Percentiles rank a stretch among this genome's conserved stretches.
Evolutionary conservation across 2,888 invertebrate species (phyloP).

Genomic region (Dioctria rufipes): DNA sequence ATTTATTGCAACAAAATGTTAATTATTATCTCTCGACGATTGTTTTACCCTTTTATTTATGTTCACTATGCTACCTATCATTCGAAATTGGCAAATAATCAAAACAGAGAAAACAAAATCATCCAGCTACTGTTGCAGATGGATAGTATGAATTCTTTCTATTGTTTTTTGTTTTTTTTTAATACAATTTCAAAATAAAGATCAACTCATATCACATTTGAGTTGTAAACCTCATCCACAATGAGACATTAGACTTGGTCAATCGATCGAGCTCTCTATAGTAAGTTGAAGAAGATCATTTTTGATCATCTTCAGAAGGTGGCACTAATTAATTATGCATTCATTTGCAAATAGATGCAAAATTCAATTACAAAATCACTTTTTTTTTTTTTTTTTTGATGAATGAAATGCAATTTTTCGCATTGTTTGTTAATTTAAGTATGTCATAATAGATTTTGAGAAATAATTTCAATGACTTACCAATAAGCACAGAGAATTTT

Average conservation of each 20-base stretch:
- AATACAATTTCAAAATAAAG: too few species aligned
- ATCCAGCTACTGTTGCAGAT: too few species aligned
- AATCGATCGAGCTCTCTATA: conserved; percentile 28
- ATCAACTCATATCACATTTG: too few species aligned
- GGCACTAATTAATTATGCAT: conserved; percentile 37
- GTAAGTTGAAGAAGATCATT: background rate
- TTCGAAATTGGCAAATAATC: too few species aligned
- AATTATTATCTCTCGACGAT: conserved; percentile 44
- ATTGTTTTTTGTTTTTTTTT: background rate
- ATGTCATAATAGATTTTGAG: conserved; percentile 43
- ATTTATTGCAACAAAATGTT: conserved; percentile 53
- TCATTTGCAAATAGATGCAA: conserved; percentile 33
- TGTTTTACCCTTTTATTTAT: conserved; percentile 6
- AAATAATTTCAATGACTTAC: conserved; percentile 51
- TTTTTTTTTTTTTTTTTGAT: background rate
- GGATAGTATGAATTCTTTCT: background rate
- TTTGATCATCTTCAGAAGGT: background rate
- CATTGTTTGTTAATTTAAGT: conserved; percentile 41
- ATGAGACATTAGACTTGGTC: background rate
- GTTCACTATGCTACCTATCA: background rate
- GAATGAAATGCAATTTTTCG: conserved; percentile 31
- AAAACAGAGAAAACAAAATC: too few species aligned
- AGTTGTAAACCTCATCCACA: too few species aligned
- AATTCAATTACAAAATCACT: conserved; percentile 40
- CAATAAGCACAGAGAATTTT: conserved; percentile 52